Evolutionary conservation across 2,113 vertebrate species (phyloP).

Genomic region (Perccottus glenii): DNA sequence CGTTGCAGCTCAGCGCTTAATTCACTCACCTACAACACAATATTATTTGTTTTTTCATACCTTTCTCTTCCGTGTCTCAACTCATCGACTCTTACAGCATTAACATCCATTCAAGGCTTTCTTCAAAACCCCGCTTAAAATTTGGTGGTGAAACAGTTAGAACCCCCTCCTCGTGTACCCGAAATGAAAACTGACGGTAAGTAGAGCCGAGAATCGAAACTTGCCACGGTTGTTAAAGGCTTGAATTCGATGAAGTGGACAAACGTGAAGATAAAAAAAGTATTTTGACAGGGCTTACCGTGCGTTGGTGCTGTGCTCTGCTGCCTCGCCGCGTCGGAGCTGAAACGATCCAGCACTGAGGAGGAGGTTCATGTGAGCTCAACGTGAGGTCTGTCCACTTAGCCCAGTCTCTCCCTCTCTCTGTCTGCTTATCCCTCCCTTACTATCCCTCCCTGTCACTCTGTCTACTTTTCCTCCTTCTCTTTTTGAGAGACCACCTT

Average conservation of each 20-base stretch:
- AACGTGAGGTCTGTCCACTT: conserved; percentile 61
- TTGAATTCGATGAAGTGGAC: conserved; percentile 11
- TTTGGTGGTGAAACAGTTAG: conserved; percentile 16
- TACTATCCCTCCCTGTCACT: conserved; percentile 9
- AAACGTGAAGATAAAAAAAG: background rate
- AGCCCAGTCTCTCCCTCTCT: conserved; percentile 26
- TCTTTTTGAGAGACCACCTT: conserved; percentile 12
- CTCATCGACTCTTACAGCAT: conserved; percentile 4
- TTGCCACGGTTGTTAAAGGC: conserved; percentile 4
- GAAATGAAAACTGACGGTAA: conserved; percentile 4
- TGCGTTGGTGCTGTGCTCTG: conserved; percentile 16
- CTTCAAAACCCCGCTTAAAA: background rate
- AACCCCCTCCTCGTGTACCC: background rate
- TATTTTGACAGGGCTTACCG: conserved; percentile 42
- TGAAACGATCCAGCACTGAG: conserved; percentile 47
- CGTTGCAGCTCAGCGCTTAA: conserved; percentile 21
- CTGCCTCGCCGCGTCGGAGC: conserved; percentile 21
- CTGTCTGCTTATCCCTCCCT: conserved; percentile 2
- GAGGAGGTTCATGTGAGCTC: conserved; percentile 57
- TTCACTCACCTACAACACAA: conserved; percentile 9
- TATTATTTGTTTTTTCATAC: background rate
- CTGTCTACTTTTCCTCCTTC: background rate
- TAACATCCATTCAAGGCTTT: background rate
- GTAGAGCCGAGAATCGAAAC: conserved; percentile 13
- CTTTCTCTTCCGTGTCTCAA: background rate